Evolutionary conservation across 2,797 vertebrate species (phyloP).

Genomic region (Choloepus didactylus): DNA sequence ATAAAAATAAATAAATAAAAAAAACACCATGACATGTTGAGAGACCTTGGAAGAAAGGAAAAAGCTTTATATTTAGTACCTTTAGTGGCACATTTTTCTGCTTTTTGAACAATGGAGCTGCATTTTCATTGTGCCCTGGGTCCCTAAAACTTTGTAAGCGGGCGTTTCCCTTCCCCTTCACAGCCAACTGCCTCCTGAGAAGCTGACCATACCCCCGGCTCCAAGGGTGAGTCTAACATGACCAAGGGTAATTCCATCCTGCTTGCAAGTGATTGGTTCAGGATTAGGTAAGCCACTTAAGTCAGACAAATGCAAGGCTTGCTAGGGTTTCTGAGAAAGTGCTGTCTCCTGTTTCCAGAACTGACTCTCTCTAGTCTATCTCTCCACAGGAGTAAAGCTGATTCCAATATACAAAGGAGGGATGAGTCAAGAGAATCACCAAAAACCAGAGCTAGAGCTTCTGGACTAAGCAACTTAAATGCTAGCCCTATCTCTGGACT

Average conservation of each 20-base stretch:
- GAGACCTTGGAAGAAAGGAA: neutral
- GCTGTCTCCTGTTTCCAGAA: slow-evolving; percentile 9
- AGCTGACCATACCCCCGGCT: neutral
- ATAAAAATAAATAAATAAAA: too few species aligned
- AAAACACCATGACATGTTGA: neutral
- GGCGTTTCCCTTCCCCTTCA: neutral
- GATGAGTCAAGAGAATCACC: neutral
- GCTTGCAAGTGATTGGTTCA: neutral
- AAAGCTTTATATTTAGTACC: neutral
- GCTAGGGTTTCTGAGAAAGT: neutral
- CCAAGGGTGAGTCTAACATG: neutral
- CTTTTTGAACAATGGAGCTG: neutral
- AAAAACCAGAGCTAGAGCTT: neutral
- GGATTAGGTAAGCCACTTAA: neutral
- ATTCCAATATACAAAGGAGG: neutral
- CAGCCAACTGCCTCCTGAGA: neutral
- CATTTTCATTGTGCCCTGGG: neutral
- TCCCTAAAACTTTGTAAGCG: neutral
- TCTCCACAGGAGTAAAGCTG: neutral
- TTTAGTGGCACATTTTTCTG: neutral
- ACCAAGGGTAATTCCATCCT: neutral
- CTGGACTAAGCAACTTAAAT: neutral
- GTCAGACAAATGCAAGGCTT: neutral
- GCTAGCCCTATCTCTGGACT: neutral
- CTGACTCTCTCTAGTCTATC: neutral